Conservation (phyloP, 2,888 invertebrate species). For the Strigamia transsilvanica region DNA sequence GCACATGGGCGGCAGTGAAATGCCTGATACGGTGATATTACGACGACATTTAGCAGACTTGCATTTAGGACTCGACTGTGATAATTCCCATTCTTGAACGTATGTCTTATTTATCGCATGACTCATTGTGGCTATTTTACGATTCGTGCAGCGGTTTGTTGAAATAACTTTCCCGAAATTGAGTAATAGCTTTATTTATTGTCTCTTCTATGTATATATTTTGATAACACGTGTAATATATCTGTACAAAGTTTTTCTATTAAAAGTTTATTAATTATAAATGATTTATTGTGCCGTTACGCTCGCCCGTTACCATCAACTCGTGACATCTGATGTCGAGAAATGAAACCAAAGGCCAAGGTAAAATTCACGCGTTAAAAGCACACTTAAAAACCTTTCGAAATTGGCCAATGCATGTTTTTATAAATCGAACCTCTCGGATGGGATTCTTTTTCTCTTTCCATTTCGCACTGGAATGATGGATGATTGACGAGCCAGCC, state of each 20-base stretch:
- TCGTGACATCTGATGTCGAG: neutral
- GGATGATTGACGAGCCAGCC: slow-evolving; percentile 34
- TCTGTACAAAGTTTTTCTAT: slow-evolving; percentile 24
- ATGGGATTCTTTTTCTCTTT: neutral
- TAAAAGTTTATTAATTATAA: slow-evolving; percentile 2
- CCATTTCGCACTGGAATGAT: neutral
- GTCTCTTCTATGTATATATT: neutral
- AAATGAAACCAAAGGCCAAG: neutral
- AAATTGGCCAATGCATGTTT: neutral
- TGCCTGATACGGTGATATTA: slow-evolving; percentile 39
- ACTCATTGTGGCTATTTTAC: slow-evolving; percentile 42
- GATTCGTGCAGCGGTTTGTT: slow-evolving; percentile 28
- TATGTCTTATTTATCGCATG: slow-evolving; percentile 41
- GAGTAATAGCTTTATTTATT: slow-evolving; percentile 41
- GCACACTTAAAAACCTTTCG: neutral
- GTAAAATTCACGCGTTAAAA: too few species aligned
- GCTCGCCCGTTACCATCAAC: neutral
- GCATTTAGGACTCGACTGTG: slow-evolving; percentile 40
- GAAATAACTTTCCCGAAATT: slow-evolving; percentile 39
- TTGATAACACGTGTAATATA: neutral
- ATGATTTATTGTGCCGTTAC: neutral
- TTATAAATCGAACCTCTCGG: neutral
- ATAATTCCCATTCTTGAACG: slow-evolving; percentile 39
- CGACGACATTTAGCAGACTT: slow-evolving; percentile 33
- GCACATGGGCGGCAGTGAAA: slow-evolving; percentile 39